These are phyloP conservation scores for Habrosyne pyritoides DNA, from an alignment of 2,888 invertebrate genomes.

Conservation along the genomic window DNA sequence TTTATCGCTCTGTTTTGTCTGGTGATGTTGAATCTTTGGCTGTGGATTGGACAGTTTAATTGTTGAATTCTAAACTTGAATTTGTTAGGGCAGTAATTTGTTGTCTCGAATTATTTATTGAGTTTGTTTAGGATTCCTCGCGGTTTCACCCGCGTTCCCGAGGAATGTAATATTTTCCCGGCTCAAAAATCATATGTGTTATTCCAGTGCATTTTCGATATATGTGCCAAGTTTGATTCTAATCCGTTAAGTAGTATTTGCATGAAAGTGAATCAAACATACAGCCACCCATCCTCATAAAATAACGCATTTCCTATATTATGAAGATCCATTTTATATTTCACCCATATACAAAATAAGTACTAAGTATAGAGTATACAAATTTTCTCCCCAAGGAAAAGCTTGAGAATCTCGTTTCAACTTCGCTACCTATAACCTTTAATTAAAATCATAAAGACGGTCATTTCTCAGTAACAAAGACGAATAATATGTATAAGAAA, in stretches of 20 bases:
- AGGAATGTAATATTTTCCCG: no score
- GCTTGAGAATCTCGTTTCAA: neutral
- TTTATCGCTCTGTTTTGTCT: constrained; percentile 1
- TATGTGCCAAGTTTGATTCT: no score
- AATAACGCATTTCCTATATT: no score
- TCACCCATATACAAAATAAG: no score
- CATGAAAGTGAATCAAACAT: no score
- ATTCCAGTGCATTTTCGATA: no score
- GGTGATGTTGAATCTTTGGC: neutral
- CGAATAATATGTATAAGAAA: constrained; percentile 19
- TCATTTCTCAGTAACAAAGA: constrained; percentile 20
- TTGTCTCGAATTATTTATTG: neutral
- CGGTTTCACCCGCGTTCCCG: no score
- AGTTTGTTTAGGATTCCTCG: neutral
- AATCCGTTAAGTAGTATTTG: no score
- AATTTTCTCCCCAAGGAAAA: neutral
- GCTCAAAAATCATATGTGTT: no score
- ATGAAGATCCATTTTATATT: no score
- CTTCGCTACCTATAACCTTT: constrained; percentile 14
- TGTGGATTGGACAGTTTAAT: neutral
- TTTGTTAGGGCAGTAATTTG: neutral
- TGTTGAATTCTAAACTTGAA: neutral
- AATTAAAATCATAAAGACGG: constrained; percentile 25
- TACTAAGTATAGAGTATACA: neutral
- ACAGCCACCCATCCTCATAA: no score